These are phyloP conservation scores for Drosophila pegasa DNA, from an alignment of 2,888 invertebrate species.

Conservation along the genomic window DNA sequence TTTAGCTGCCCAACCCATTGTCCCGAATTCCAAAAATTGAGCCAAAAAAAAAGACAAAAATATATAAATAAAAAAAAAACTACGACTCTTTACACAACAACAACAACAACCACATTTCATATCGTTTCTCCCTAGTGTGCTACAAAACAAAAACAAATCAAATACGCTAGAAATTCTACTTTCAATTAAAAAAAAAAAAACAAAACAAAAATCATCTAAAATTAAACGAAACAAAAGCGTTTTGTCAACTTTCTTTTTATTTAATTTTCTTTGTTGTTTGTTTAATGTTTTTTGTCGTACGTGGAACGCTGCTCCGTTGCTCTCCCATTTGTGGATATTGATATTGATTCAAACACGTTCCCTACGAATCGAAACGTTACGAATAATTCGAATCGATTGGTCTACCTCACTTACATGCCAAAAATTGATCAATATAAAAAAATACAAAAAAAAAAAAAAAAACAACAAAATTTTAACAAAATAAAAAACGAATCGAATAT, in stretches of 20 bases:
- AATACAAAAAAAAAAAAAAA: slow-evolving; percentile 27
- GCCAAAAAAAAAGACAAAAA: background rate
- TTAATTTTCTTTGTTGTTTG: slow-evolving; percentile 77
- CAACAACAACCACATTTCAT: slow-evolving; percentile 77
- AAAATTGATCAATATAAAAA: slow-evolving; percentile 13
- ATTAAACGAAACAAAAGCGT: slow-evolving; percentile 62
- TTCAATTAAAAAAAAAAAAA: slow-evolving; percentile 26
- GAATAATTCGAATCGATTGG: slow-evolving; percentile 79
- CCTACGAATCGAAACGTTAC: slow-evolving; percentile 65
- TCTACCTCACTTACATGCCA: slow-evolving; percentile 70
- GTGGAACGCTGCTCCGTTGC: slow-evolving; percentile 84
- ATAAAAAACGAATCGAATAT: slow-evolving; percentile 42
- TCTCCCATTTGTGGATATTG: slow-evolving; percentile 64
- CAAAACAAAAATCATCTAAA: slow-evolving; percentile 43
- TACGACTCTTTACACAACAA: slow-evolving; percentile 66
- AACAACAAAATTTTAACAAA: slow-evolving; percentile 32
- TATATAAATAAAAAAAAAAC: slow-evolving; percentile 7
- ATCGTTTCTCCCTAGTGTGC: slow-evolving; percentile 63
- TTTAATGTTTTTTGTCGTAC: slow-evolving; percentile 80
- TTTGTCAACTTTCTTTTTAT: slow-evolving; percentile 73
- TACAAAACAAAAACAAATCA: slow-evolving; percentile 31
- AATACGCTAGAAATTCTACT: slow-evolving; percentile 49
- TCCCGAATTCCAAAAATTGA: slow-evolving; percentile 42
- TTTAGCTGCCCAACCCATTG: slow-evolving; percentile 48
- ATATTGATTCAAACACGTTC: slow-evolving; percentile 56